Conservation (phyloP, 2,888 invertebrate genomes). For the Bugulina stolonifera region DNA sequence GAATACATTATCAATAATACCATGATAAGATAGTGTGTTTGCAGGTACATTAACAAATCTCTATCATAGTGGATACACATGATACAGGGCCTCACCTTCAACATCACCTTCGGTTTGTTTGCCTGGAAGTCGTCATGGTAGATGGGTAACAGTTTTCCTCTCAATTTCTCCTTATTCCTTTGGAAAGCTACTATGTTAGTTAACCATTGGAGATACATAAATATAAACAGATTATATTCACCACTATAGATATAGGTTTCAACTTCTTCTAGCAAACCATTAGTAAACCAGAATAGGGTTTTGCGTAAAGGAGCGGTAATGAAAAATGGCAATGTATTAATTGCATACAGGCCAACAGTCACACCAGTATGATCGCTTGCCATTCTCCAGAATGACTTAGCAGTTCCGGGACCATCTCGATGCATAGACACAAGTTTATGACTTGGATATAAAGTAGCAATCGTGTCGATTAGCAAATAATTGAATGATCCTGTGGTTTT, state of each 20-base stretch:
- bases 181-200: background rate
- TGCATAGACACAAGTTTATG: conserved; percentile 15
- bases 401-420: conserved; percentile 5
- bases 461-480: background rate
- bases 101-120: background rate
- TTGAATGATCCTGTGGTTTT: conserved; percentile 11
- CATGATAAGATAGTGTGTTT: no score
- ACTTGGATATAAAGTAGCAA: background rate
- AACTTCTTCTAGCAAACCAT: background rate
- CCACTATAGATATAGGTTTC: background rate
- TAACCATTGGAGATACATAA: background rate
- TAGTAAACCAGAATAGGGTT: background rate
- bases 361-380: background rate
- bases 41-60: no score
- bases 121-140: conserved; percentile 14
- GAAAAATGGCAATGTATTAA: background rate
- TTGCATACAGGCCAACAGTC: background rate
- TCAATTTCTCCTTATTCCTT: background rate
- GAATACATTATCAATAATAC: no score
- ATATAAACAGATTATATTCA: background rate
- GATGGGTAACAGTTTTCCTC: background rate
- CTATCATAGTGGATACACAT: no score
- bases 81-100: conserved; percentile 1
- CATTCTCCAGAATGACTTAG: conserved; percentile 18
- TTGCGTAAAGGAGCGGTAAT: background rate